Conservation (phyloP, 1,140 invertebrate genomes). For the Lordiphosa clarofinis region DNA sequence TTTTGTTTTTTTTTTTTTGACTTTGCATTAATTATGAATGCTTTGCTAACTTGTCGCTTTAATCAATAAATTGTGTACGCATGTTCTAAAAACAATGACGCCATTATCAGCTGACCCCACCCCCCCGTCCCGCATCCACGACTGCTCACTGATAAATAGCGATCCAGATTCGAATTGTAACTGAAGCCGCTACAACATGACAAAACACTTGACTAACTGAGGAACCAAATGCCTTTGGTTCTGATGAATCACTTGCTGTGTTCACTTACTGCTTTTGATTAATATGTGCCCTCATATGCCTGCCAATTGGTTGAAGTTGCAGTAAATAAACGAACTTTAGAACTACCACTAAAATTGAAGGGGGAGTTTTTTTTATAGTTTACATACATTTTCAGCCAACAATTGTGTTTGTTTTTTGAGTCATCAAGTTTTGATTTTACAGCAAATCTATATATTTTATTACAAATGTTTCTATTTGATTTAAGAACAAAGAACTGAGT, state of each 20-base stretch:
- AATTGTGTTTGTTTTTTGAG: not conserved
- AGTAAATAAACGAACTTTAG: no score
- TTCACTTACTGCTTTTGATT: slow-evolving; percentile 1
- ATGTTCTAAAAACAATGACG: slow-evolving; percentile 46
- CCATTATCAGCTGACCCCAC: slow-evolving; percentile 39
- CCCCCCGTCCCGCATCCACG: slow-evolving; percentile 1
- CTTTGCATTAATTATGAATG: slow-evolving; percentile 33
- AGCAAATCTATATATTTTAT: not conserved
- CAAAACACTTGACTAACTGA: not conserved
- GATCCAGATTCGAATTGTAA: not conserved
- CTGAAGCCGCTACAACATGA: slow-evolving; percentile 1
- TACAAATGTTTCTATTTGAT: not conserved
- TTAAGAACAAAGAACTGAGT: no score
- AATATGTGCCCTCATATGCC: slow-evolving; percentile 28
- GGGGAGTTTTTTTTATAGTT: not conserved
- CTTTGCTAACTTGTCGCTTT: slow-evolving; percentile 22
- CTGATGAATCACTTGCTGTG: slow-evolving; percentile 22
- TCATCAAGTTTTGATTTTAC: not conserved
- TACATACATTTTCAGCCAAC: not conserved
- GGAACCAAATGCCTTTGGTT: not conserved
- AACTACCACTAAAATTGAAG: no score
- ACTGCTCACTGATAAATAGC: slow-evolving; percentile 34
- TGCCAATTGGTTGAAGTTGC: not conserved
- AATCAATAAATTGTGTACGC: slow-evolving; percentile 46
- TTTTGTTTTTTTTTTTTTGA: slow-evolving; percentile 11